Evolutionary conservation across 2,888 invertebrate species (phyloP).

Genomic region (Heliconius erato): DNA sequence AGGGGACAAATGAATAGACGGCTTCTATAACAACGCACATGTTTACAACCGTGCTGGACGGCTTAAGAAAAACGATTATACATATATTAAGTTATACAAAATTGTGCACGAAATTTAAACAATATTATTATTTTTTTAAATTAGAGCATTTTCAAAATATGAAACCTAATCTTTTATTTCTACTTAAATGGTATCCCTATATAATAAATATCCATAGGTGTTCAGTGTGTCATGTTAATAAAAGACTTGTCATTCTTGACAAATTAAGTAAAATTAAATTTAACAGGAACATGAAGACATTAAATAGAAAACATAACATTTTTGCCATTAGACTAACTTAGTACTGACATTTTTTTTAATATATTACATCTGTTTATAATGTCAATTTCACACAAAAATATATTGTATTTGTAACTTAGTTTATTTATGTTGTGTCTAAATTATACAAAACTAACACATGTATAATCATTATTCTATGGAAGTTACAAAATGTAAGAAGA

Average conservation of each 20-base stretch:
- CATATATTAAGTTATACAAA: constrained; percentile 16
- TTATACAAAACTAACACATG: constrained; percentile 14
- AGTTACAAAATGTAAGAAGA: background rate
- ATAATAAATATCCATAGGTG: background rate
- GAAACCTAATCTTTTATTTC: background rate
- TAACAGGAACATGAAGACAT: background rate
- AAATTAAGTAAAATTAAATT: constrained; percentile 1
- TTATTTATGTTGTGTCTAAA: too few species aligned
- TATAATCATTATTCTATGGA: constrained; percentile 23
- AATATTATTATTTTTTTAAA: background rate
- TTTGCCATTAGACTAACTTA: background rate
- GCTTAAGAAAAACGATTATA: constrained; percentile 46
- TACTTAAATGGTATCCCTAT: background rate
- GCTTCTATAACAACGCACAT: constrained; percentile 49
- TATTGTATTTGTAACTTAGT: background rate
- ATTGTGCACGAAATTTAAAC: background rate
- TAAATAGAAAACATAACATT: background rate
- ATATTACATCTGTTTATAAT: background rate
- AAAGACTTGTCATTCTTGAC: background rate
- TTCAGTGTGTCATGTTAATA: background rate
- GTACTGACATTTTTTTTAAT: background rate
- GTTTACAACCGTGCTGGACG: constrained; percentile 56
- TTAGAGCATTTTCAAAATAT: background rate
- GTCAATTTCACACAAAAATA: constrained; percentile 10
- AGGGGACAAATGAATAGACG: constrained; percentile 44